Percentiles rank a stretch among this genome's conserved stretches.
phyloP scores from a whole-genome alignment of 2,113 vertebrate species.

The Sinocyclocheilus anshuiensis region DNA sequence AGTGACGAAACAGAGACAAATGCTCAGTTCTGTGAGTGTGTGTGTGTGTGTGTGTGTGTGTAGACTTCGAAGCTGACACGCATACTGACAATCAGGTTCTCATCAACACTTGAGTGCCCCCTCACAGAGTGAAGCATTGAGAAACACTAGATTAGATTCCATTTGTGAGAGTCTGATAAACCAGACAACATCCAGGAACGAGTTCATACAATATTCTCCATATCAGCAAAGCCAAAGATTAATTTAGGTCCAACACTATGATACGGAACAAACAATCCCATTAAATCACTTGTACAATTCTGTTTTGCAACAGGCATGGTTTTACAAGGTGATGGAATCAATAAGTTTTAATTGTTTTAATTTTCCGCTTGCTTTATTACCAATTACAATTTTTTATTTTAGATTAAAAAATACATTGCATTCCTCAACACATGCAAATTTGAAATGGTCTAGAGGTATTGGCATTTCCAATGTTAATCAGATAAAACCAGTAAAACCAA shows the following conservation, averaged over 20 bases:
- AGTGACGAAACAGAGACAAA: slow-evolving; percentile 32
- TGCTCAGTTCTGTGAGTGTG: slow-evolving; percentile 27
- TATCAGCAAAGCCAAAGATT: slow-evolving; percentile 6
- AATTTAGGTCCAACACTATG: not conserved
- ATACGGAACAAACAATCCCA: slow-evolving; percentile 21
- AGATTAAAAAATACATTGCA: not conserved
- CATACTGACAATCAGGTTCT: slow-evolving; percentile 70
- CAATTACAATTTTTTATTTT: not conserved
- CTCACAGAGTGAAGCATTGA: slow-evolving; percentile 30
- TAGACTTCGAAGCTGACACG: slow-evolving; percentile 65
- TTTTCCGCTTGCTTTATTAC: not conserved
- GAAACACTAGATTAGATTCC: slow-evolving; percentile 30
- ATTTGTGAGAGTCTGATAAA: slow-evolving; percentile 32
- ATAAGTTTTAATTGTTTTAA: not conserved
- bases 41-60: slow-evolving; percentile 20
- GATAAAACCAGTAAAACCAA: not conserved
- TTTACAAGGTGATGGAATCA: not conserved
- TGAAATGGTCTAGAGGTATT: not conserved
- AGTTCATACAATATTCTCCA: slow-evolving; percentile 7
- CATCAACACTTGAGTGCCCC: slow-evolving; percentile 66
- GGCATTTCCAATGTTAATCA: not conserved
- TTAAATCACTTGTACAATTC: not conserved
- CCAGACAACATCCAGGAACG: slow-evolving; percentile 13
- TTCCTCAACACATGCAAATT: not conserved
- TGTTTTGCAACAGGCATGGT: not conserved